Base-by-base conservation (phyloP, 2,888 invertebrate species). In the Troides helena region DNA sequence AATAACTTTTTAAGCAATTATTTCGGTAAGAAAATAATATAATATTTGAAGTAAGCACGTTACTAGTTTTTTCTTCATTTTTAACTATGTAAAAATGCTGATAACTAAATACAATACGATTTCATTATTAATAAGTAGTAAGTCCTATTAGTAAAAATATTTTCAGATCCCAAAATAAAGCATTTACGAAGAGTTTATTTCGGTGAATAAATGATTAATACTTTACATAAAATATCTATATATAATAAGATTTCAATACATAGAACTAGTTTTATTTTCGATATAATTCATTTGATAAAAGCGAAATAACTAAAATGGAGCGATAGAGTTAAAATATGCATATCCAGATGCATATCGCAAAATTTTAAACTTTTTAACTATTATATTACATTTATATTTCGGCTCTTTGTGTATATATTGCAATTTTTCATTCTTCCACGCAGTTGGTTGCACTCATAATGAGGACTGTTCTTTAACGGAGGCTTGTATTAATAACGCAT, bases 381-480 rank as follows among this genome's bases (percentile, higher is more conserved):
- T 30, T 4, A 30, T 18, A n/a, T 18, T 7, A n/a, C 18, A 53
- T 53, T n/a, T 0, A 53, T n/a, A 50, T 14, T 5, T 53, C 18
- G 18, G 18, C n/a, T 53, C 18, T 53, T 6, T 53, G 53, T 58
- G 23, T 23, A 58, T 58, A 58, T 12, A 58, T 36, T 14, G 43
- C 8, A 82, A 84, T 83, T 81, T 87, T 82, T 84, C 73, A 81
- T 89, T 30, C 30, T 30, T 87, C 87, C 88, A 84, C 90, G 83
- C 93, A 97, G 97, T 95, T 93, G 95, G 96, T 95, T 98, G 98
- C 95, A 94, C 95, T 85, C 94, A 94, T 85, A 96, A 98, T 92
- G 95, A 96, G 86, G 97, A 98, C 84, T 98, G 98, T 89, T 94
- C 95, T 74, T 89, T 96, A 84, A 96, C 96, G 74, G 97, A 98